A percentile compares a stretch with the other conserved stretches of the same genome.
Evolutionary conservation across 2,797 vertebrate genomes (phyloP).

Genomic region (Crocidura indochinensis): DNA sequence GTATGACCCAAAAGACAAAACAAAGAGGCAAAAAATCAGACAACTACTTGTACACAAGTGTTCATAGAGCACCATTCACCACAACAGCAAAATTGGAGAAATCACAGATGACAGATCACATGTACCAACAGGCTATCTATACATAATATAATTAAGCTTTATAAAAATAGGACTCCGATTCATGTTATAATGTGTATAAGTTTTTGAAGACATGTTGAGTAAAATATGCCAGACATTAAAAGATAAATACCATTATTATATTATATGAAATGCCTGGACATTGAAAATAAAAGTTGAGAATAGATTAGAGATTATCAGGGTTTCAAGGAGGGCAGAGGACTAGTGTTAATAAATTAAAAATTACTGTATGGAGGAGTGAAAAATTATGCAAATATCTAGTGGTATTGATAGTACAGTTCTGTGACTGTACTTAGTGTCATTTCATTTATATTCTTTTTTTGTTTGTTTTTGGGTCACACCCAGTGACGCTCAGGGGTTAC

Average conservation of each 20-base stretch:
- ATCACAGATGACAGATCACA: background rate
- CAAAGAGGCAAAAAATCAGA: background rate
- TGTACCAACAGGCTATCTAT: background rate
- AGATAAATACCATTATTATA: background rate
- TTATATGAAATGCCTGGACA: background rate
- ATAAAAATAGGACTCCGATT: background rate
- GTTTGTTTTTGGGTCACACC: no score
- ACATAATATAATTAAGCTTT: background rate
- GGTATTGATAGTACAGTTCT: background rate
- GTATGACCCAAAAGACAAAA: background rate
- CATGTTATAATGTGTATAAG: background rate
- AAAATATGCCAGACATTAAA: constrained; percentile 22
- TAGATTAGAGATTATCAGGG: background rate
- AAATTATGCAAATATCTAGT: background rate
- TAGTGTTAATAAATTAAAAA: background rate
- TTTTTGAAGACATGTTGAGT: background rate
- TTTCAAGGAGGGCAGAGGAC: background rate
- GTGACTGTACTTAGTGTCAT: background rate
- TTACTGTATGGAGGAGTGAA: background rate
- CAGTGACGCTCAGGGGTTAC: no score
- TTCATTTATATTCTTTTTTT: background rate
- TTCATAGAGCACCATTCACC: background rate
- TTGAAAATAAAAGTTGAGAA: background rate
- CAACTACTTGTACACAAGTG: background rate
- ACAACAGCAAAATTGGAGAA: background rate